Evolutionary conservation across 1,140 invertebrate species (phyloP), one percentile per base, ranked within the genome.

Genomic region (Druon quercuslanigerum): DNA sequence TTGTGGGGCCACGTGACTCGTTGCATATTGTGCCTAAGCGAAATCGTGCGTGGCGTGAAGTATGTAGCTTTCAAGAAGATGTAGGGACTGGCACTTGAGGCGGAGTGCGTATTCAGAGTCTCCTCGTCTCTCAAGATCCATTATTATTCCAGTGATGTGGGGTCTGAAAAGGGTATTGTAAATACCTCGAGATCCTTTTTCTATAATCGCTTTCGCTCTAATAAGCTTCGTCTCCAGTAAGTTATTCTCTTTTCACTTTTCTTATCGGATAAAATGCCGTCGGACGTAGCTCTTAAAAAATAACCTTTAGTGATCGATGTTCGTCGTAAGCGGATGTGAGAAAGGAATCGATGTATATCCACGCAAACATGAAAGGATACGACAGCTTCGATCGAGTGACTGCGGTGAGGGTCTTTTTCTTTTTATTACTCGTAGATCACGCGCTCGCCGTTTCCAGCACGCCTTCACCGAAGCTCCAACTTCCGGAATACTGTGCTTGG

Each of bases 401-500:
- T 56, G 66, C 81, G 77, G 74, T 78, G 72, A 74, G 80, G 81
- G 77, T 84, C 77, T 83, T 76, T 76, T 75, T 85, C 77, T 79
- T 75, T 83, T 46, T 85, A 78, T 80, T 81, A 74, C 78, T 87
- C 72, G 78, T 80, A 77, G 79, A 80, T 84, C 85, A 89, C 86
- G 88, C 87, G 84, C 79, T 88, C 74, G 87, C 85, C 52, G 90
- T 92, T 75, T 90, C 90, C 89, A 86, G 92, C 91, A 79, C 92
- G 52, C 90, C 93, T 73, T 92, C 93, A 50, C 86, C 95, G 52
- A 93, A 93, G 82, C 96, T 96, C 90, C 96, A 96, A 87, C 95
- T 96, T 79, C 96, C 96, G 16, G 95, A 97, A 83, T 95, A 96
- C 87, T 97, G 96, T 85, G 94, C 94, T 83, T 96, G 95, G 95